Base-by-base conservation (phyloP, 2,113 vertebrate species). In the Petrocephalus microphthalmus region DNA sequence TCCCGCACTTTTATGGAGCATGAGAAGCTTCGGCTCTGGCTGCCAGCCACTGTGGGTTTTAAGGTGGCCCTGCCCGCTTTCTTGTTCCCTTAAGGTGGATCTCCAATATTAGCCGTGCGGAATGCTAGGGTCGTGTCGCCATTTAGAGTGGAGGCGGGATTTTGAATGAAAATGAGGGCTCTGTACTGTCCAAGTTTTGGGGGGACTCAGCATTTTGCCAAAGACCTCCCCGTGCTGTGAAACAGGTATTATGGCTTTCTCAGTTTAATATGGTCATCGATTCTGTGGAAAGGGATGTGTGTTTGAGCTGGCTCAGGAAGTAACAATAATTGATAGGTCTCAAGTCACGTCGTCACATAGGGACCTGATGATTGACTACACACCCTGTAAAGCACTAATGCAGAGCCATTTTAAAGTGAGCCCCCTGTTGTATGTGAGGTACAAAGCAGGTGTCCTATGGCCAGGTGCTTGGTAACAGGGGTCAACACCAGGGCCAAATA, bases 81-180 rank as follows among this genome's bases (percentile, higher is more conserved):
- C 52, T 33, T 15, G 42, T 71, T 87, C 51, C 86, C 81, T 89
- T 87, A 89, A 87, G 89, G 86, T 89, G 86, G 89, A 89, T 37
- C 49, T 85, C 51, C 37, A 52, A 53, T 25, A 33, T 33, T 25
- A 54, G 47, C 47, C n/a, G 5, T 52, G 47, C 83, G 1, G 15
- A 53, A 11, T 3, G 25, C n/a, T 10, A 8, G 5, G 49, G 15
- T 6, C 1, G n/a, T 1, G 19, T 87, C 13, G 6, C 25, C 64
- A 10, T 25, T 56, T 17, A 54, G 56, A 53, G 84, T 33, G 11
- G 11, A 15, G 8, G 84, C 20, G 8, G 11, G 6, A 13, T 29
- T 51, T 45, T 54, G 20, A 53, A 87, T 78, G 67, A 33, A 78
- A 47, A 53, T 5, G 17, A 19, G 19, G 25, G 0, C 5, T 49